Evolutionary conservation across 2,113 vertebrate species (phyloP).

Genomic region (Speoplatyrhinus poulsoni): DNA sequence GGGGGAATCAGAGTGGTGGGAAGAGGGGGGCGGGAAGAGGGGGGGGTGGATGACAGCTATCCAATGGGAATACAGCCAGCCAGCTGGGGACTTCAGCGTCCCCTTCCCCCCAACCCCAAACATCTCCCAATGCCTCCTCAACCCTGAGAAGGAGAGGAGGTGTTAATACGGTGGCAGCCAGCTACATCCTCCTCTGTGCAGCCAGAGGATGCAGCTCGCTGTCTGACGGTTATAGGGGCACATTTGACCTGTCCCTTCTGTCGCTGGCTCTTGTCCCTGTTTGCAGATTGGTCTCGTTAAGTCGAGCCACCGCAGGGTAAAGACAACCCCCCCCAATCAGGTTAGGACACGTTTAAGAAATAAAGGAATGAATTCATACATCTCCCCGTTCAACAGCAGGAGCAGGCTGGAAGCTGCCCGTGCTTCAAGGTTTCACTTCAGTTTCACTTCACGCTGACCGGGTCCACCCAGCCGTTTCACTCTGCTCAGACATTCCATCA

Average conservation of each 20-base stretch:
- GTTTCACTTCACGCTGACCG: not conserved
- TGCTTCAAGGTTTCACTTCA: slow-evolving; percentile 64
- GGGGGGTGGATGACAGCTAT: slow-evolving; percentile 19
- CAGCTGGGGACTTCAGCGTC: slow-evolving; percentile 34
- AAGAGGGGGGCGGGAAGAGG: slow-evolving; percentile 14
- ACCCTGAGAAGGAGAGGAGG: slow-evolving; percentile 28
- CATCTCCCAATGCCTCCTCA: slow-evolving; percentile 35
- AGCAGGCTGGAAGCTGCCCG: slow-evolving; percentile 21
- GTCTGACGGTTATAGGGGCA: slow-evolving; percentile 20
- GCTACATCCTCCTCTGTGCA: slow-evolving; percentile 22
- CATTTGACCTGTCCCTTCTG: slow-evolving; percentile 42
- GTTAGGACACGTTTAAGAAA: slow-evolving; percentile 40
- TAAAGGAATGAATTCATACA: not conserved
- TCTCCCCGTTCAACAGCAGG: slow-evolving; percentile 19
- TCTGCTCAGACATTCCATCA: too few species aligned
- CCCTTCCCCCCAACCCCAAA: not conserved
- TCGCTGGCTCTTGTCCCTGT: slow-evolving; percentile 28
- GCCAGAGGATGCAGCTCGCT: slow-evolving; percentile 26
- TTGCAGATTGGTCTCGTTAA: slow-evolving; percentile 41
- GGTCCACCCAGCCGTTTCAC: too few species aligned
- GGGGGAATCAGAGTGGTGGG: slow-evolving; percentile 20
- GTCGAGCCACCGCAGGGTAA: slow-evolving; percentile 44
- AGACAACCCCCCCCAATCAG: slow-evolving; percentile 26
- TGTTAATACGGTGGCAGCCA: slow-evolving; percentile 30
- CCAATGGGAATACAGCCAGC: slow-evolving; percentile 38